These are phyloP conservation scores for Poeciliopsis retropinna DNA, from an alignment of 2,113 vertebrate genomes.

Conservation along the genomic window DNA sequence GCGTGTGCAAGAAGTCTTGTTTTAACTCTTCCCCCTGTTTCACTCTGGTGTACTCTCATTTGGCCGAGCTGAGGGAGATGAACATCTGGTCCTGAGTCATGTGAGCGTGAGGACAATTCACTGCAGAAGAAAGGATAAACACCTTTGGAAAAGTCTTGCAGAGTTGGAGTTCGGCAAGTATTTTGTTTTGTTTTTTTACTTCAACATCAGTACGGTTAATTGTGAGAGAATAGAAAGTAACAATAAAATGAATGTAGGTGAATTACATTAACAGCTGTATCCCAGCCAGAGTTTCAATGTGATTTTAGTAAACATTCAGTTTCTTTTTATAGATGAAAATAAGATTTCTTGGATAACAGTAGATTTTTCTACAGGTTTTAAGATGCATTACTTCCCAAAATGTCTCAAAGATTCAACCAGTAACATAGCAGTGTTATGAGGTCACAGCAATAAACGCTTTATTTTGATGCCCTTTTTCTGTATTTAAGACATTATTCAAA, in stretches of 20 bases:
- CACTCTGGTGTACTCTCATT: slow-evolving; percentile 12
- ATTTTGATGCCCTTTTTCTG: not conserved
- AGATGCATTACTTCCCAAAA: not conserved
- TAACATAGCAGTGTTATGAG: not conserved
- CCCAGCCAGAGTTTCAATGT: not conserved
- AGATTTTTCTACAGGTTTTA: not conserved
- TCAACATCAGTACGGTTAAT: not conserved
- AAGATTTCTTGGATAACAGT: not conserved
- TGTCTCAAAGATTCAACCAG: too few relatives aligned
- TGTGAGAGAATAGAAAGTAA: not conserved
- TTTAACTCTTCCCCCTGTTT: slow-evolving; percentile 26
- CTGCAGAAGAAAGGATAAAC: slow-evolving; percentile 1
- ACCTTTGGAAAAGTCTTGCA: not conserved
- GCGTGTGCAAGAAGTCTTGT: slow-evolving; percentile 34
- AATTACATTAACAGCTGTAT: not conserved
- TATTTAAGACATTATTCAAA: not conserved
- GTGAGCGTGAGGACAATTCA: slow-evolving; percentile 14
- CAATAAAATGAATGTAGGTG: not conserved
- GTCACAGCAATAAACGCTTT: not conserved
- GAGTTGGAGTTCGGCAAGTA: slow-evolving; percentile 33
- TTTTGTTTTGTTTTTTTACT: not conserved
- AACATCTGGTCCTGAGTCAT: slow-evolving; percentile 61
- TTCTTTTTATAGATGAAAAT: not conserved
- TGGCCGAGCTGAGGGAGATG: slow-evolving; percentile 31
- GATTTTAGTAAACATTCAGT: not conserved